Evolutionary conservation across 2,797 vertebrate species (phyloP), one percentile per base, ranked within the genome.

Genomic region (Malacoraja senta): DNA sequence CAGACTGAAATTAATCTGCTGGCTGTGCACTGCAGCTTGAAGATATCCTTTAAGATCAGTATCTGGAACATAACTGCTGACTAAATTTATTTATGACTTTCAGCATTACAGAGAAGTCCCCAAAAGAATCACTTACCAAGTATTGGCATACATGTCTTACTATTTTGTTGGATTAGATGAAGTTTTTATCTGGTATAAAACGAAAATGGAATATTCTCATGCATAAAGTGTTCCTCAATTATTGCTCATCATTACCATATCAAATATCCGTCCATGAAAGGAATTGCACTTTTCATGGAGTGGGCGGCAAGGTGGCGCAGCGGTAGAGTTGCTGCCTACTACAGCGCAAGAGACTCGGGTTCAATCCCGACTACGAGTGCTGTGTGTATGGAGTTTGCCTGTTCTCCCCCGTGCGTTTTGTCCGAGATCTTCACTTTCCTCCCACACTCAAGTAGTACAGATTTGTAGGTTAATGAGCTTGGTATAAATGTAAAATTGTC

Each of bases 181-280:
- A 53, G 29, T 76, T 91, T 29, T 92, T 9, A 74, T 19, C 12
- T 15, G 71, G 13, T 26, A 53, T n/a, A 58, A 44, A 38, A 76
- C 71, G 17, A 92, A 76, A 92, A 72, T 44, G 35, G 38, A 15
- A 72, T 26, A 29, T 92, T 71, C 38, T 29, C 90, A 92, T 53
- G 71, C 71, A 53, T 93, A 86, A 94, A 94, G 15, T 93, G 0
- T 76, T 94, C 6, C 8, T 88, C 93, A 94, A 95, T 95, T 95
- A 95, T 81, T 93, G 91, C 68, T 94, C 80, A 86, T 94, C 26
- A 79, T 95, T 95, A 95, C 93, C 15, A 35, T 94, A 92, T 93
- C 94, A 76, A 58, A 29, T 58, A 38, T 35, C 21, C 8, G 44
- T 15, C 38, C 90, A 76, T 92, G 17, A 58, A 24, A 8, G 90